Base-by-base conservation (phyloP, 2,888 invertebrate species). In the Odontomyia ornata region DNA sequence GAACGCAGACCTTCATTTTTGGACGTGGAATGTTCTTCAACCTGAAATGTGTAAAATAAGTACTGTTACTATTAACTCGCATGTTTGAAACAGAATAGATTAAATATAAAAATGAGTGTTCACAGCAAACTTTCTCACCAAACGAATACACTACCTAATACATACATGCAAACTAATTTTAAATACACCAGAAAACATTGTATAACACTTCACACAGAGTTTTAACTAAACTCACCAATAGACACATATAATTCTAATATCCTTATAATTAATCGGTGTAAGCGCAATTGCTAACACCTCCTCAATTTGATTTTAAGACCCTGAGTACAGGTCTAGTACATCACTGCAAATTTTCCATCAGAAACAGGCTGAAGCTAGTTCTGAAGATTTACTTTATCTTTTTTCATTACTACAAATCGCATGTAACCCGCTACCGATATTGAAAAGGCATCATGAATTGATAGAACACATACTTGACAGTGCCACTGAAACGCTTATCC, bases 401-500 rank as follows among this genome's bases (percentile, higher is more conserved):
- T n/a, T n/a, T n/a, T n/a, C n/a, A n/a, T n/a, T n/a, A n/a, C n/a
- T n/a, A n/a, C n/a, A n/a, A n/a, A n/a, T n/a, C n/a, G n/a, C n/a
- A n/a, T n/a, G n/a, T n/a, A n/a, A n/a, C n/a, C n/a, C n/a, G n/a
- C n/a, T n/a, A n/a, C n/a, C n/a, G n/a, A n/a, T n/a, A n/a, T n/a
- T n/a, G n/a, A n/a, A n/a, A n/a, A n/a, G n/a, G n/a, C n/a, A n/a
- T n/a, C n/a, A n/a, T n/a, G n/a, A n/a, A n/a, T n/a, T n/a, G n/a
- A n/a, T n/a, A n/a, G n/a, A n/a, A 79, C 90, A 95, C 96, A 89
- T 97, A 99, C 98, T 98, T 99, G 91, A 99, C 98, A 87, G 99
- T 99, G 90, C 99, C 99, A 85, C 97, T 96, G 94, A 99, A 99
- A 97, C 99, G 99, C 90, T 99, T 99, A 90, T 99, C 99, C 95